These are phyloP conservation scores for Tridacna gigas DNA, from an alignment of 2,888 invertebrate genomes.

Conservation along the genomic window DNA sequence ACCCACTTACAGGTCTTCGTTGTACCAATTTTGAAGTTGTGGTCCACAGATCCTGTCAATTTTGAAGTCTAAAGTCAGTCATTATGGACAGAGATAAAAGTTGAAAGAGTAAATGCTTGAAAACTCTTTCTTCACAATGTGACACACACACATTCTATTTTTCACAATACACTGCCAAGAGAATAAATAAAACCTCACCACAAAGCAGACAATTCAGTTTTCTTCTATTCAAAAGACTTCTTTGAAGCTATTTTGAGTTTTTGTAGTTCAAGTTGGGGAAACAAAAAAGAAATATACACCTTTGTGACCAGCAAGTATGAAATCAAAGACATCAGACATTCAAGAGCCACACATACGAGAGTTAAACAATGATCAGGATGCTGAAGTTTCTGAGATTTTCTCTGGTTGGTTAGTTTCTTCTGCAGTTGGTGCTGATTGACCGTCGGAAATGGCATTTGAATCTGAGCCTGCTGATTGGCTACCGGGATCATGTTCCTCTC, in stretches of 20 bases:
- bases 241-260: too few species aligned
- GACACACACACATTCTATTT: too few species aligned
- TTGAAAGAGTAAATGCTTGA: too few species aligned
- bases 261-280: too few species aligned
- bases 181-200: too few species aligned
- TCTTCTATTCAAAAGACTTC: too few species aligned
- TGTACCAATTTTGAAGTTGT: background rate
- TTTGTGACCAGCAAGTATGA: background rate
- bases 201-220: too few species aligned
- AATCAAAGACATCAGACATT: background rate
- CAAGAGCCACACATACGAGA: background rate
- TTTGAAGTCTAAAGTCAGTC: background rate
- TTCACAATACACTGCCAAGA: too few species aligned
- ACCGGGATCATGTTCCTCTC: slow-evolving; percentile 32
- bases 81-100: too few species aligned
- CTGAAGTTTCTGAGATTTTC: slow-evolving; percentile 23
- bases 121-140: too few species aligned
- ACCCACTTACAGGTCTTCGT: too few species aligned
- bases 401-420: slow-evolving; percentile 34
- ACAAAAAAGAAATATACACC: too few species aligned
- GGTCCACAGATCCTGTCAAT: background rate
- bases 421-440: slow-evolving; percentile 22
- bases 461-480: slow-evolving; percentile 23
- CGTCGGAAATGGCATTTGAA: background rate
- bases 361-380: slow-evolving; percentile 43